phyloP scores from a whole-genome alignment of 2,113 vertebrate species.

The Peromyscus polionotus region DNA sequence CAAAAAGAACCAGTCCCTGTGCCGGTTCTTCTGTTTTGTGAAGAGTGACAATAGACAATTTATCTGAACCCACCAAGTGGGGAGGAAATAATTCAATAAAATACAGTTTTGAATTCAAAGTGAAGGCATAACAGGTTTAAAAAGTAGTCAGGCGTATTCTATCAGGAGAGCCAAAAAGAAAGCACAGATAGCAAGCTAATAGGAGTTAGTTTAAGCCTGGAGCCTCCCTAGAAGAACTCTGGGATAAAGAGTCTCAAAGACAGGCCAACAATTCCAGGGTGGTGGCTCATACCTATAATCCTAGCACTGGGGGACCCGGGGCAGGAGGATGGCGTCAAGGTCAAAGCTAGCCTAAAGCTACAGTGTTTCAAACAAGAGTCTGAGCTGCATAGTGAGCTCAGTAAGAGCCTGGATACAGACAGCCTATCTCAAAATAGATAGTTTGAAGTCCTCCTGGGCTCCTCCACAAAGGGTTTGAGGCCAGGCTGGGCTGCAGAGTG shows the following conservation, averaged over 20 bases:
- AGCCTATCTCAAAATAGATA: not conserved
- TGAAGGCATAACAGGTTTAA: not conserved
- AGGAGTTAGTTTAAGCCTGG: not conserved
- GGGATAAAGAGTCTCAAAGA: not conserved
- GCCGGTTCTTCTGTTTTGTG: not conserved
- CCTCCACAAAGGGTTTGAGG: not conserved
- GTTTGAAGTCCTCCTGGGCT: not conserved
- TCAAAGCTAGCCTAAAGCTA: not conserved
- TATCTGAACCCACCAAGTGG: not conserved
- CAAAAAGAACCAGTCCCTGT: not conserved
- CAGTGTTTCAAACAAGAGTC: not conserved
- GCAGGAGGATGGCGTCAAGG: not conserved
- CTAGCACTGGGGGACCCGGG: not conserved
- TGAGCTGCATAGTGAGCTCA: not conserved
- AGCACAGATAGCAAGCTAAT: not conserved
- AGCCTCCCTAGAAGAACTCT: not conserved
- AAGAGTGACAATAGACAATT: constrained; percentile 14
- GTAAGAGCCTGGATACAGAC: not conserved
- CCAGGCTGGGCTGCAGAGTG: not conserved
- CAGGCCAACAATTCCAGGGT: not conserved
- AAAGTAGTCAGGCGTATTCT: not conserved
- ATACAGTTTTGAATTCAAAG: not conserved
- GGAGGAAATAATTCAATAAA: not conserved
- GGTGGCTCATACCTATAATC: not conserved
- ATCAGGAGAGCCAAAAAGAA: not conserved